Evolutionary conservation across 2,797 vertebrate species (phyloP).

Genomic region (Malacoraja senta): DNA sequence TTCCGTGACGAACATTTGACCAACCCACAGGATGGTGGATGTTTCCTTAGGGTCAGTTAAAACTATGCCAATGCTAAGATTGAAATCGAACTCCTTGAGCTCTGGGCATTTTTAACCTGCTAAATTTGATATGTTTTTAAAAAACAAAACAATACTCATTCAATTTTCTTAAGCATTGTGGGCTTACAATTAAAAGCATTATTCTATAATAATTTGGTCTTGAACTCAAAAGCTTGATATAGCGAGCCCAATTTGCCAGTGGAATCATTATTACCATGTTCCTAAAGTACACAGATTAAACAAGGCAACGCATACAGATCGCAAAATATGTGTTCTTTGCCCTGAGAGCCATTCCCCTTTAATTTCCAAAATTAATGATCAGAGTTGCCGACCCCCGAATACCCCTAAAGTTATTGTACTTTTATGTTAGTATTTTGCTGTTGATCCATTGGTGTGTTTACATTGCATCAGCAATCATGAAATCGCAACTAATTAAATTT

Average conservation of each 20-base stretch:
- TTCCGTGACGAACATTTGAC: not conserved
- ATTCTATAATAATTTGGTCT: not conserved
- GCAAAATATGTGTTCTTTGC: not conserved
- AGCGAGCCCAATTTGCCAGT: not conserved
- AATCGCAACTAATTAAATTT: not conserved
- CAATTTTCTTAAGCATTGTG: not conserved
- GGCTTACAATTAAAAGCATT: not conserved
- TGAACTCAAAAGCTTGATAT: not conserved
- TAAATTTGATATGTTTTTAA: not conserved
- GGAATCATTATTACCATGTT: not conserved
- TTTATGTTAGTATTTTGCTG: not conserved
- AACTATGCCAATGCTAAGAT: not conserved
- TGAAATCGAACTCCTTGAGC: not conserved
- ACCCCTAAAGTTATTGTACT: not conserved
- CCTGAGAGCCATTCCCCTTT: too few species aligned
- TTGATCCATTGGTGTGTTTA: constrained; percentile 27
- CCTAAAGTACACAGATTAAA: not conserved
- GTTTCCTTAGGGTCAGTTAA: not conserved
- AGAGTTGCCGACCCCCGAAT: not conserved
- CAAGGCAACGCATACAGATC: not conserved
- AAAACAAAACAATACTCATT: not conserved
- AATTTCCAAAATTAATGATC: not conserved
- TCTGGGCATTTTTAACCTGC: not conserved
- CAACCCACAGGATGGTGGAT: not conserved
- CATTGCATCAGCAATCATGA: constrained; percentile 15